A percentile compares a stretch with the other conserved stretches of the same genome.
phyloP scores from a whole-genome alignment of 2,797 vertebrate species.

The Syndactyla subalaris region DNA sequence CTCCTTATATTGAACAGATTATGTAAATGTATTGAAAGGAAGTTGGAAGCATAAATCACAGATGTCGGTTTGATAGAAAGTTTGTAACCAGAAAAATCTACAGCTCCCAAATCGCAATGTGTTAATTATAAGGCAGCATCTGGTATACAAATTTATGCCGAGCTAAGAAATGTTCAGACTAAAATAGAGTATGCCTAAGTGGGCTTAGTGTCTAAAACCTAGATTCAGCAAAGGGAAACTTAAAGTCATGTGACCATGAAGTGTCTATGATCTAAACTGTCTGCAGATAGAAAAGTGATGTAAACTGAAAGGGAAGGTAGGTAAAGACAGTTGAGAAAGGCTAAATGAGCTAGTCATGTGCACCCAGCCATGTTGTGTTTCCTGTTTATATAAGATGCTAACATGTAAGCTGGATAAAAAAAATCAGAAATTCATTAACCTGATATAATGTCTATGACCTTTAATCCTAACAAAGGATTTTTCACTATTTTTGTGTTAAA shows the following conservation, averaged over 20 bases:
- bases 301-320: not conserved
- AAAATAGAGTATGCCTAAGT: slow-evolving; percentile 73
- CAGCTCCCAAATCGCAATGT: slow-evolving; percentile 77
- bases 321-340: not conserved
- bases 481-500: not conserved
- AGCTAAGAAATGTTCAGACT: slow-evolving; percentile 76
- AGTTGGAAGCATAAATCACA: slow-evolving; percentile 81
- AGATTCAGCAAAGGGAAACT: slow-evolving; percentile 44
- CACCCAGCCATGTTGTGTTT: not conserved
- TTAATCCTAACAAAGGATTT: not conserved
- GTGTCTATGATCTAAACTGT: slow-evolving; percentile 50
- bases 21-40: slow-evolving; percentile 81
- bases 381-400: not conserved
- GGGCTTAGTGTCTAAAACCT: slow-evolving; percentile 51
- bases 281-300: not conserved
- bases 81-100: slow-evolving; percentile 79
- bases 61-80: slow-evolving; percentile 80
- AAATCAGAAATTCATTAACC: not conserved
- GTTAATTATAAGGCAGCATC: slow-evolving; percentile 82
- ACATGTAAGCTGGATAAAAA: not conserved
- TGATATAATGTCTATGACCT: not conserved
- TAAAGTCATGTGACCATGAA: slow-evolving; percentile 49
- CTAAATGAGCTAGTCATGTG: not conserved
- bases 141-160: slow-evolving; percentile 82
- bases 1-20: slow-evolving; percentile 75